phyloP scores from a whole-genome alignment of 2,888 invertebrate genomes.

The Tholera decimalis region DNA sequence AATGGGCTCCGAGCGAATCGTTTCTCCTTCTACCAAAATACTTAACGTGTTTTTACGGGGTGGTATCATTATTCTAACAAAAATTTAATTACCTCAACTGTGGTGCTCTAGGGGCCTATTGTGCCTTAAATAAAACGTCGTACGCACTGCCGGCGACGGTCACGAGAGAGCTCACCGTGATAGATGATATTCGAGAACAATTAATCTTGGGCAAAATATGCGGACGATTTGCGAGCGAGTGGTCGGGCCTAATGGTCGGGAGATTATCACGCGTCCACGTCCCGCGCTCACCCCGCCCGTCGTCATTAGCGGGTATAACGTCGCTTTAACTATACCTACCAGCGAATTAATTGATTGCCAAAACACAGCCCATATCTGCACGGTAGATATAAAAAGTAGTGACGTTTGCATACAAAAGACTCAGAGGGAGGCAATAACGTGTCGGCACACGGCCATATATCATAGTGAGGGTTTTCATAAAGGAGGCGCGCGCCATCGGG shows the following conservation, averaged over 20 bases:
- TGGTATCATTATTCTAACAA: slow-evolving; percentile 78
- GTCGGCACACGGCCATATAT: slow-evolving; percentile 85
- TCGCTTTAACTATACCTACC: slow-evolving; percentile 69
- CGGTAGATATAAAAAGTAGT: slow-evolving; percentile 69
- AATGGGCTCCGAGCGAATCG: slow-evolving; percentile 62
- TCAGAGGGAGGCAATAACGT: slow-evolving; percentile 85
- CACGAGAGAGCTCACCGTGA: slow-evolving; percentile 89
- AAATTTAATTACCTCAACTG: slow-evolving; percentile 86
- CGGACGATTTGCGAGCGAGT: slow-evolving; percentile 91
- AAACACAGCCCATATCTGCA: slow-evolving; percentile 52
- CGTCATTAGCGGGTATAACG: slow-evolving; percentile 86
- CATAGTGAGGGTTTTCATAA: slow-evolving; percentile 87
- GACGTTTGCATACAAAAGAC: slow-evolving; percentile 80
- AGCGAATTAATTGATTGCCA: slow-evolving; percentile 59
- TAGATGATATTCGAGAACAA: slow-evolving; percentile 91
- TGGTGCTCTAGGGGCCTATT: slow-evolving; percentile 81
- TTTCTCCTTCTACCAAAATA: slow-evolving; percentile 67
- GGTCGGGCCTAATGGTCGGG: slow-evolving; percentile 90
- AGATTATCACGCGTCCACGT: slow-evolving; percentile 87
- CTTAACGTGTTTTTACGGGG: slow-evolving; percentile 68
- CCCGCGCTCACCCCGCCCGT: slow-evolving; percentile 74
- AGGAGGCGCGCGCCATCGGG: slow-evolving; percentile 75
- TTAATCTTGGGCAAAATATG: slow-evolving; percentile 91
- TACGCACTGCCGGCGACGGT: slow-evolving; percentile 88
- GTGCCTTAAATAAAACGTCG: slow-evolving; percentile 89